Base-by-base conservation (phyloP, 2,888 invertebrate species). In the Malacosoma neustria region DNA sequence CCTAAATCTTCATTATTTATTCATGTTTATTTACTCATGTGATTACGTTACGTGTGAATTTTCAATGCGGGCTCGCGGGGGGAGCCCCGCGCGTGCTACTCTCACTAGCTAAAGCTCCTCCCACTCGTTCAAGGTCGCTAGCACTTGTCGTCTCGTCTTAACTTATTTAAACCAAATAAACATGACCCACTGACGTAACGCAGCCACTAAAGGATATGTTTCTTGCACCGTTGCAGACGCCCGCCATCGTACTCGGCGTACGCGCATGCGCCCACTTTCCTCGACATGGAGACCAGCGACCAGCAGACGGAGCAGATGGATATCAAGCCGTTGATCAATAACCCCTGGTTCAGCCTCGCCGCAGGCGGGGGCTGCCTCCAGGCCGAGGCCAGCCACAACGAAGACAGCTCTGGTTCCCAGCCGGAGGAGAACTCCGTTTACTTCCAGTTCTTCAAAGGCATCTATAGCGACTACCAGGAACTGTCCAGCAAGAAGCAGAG, bases 371-470 rank as follows among this genome's bases (percentile, higher is more conserved):
- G 14, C 35, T 35, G 34, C 29, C 7, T 38, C 41, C 39, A 42
- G 61, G 12, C 68, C 40, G 61, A 71, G 2, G 56, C 61, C 42
- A 42, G 51, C 14, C 43, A 46, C 39, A 47, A 51, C 42, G 68
- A 68, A 14, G 69, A 65, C 53, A 53, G 62, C 45, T 56, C 56
- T 36, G 55, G 61, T 39, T 66, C 71, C 3, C 48, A 50, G 1
- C 49, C 72, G 1, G 81, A 81, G 37, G 84, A 82, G 43, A 72
- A 60, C 56, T 55, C 65, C 3, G 73, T 77, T 1, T 84, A 67
- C 55, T 81, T 81, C 48, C 77, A 82, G 42, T 84, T 84, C 61
- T 84, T 84, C 55, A 67, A 79, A 11, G 77, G 79, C 11, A 68
- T 84, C 15, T 54, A 80, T 49, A 54, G 54, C 40, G 84, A 84